A percentile compares a stretch with the other conserved stretches of the same genome.
phyloP scores from a whole-genome alignment of 2,888 invertebrate genomes.

The Dolichopus griseipennis region DNA sequence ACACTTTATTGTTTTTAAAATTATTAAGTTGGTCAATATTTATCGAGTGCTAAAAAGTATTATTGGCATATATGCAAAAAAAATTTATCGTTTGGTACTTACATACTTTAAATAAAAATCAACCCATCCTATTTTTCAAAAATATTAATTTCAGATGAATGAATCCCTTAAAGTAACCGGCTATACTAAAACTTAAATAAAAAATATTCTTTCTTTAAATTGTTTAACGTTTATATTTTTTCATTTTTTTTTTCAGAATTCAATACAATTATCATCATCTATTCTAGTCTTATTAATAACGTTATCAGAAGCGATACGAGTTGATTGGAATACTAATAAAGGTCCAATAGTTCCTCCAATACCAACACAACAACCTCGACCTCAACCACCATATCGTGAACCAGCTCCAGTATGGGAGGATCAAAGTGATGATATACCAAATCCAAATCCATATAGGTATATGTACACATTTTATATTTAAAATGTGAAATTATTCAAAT shows the following conservation, averaged over 20 bases:
- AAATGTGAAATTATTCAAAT: background rate
- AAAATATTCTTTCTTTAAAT: too few species aligned
- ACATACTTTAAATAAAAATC: too few species aligned
- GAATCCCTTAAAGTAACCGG: too few species aligned
- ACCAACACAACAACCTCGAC: constrained; percentile 46
- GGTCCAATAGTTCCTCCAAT: constrained; percentile 54
- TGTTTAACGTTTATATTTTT: background rate
- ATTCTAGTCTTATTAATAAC: constrained; percentile 34
- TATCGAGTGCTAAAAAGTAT: too few species aligned
- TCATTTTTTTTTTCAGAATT: background rate
- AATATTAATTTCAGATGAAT: too few species aligned
- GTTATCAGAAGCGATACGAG: constrained; percentile 50
- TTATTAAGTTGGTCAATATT: too few species aligned
- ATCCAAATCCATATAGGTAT: constrained; percentile 54
- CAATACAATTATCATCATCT: background rate
- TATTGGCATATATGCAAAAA: too few species aligned
- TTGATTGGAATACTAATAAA: constrained; percentile 53
- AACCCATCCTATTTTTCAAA: too few species aligned
- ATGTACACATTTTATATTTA: background rate
- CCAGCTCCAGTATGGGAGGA: constrained; percentile 58
- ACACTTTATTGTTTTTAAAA: too few species aligned
- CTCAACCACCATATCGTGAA: constrained; percentile 46
- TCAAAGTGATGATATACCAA: constrained; percentile 49
- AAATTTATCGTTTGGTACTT: too few species aligned
- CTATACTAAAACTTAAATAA: too few species aligned